phyloP scores from a whole-genome alignment of 2,888 invertebrate species.

The Smittia sp. region DNA sequence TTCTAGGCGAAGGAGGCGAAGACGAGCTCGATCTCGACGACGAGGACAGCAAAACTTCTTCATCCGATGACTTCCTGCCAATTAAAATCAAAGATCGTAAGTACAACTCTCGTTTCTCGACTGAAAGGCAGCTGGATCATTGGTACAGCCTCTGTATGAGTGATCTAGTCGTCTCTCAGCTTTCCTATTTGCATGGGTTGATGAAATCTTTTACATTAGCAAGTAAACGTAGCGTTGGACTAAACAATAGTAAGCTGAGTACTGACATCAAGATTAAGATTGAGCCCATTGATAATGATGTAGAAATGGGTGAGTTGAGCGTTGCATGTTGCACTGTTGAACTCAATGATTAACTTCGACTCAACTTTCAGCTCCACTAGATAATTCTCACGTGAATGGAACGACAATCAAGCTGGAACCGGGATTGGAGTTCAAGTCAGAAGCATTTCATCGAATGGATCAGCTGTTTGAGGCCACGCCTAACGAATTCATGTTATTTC shows the following conservation, averaged over 20 bases:
- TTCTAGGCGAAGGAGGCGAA: constrained; percentile 49
- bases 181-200: no score
- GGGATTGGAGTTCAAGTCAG: neutral
- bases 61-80: constrained; percentile 49
- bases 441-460: constrained; percentile 20
- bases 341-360: neutral
- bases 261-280: constrained; percentile 14
- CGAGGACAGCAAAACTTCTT: constrained; percentile 45
- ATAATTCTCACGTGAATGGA: neutral
- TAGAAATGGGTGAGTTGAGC: constrained; percentile 2
- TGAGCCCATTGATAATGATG: constrained; percentile 1
- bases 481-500: constrained; percentile 36
- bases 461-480: neutral
- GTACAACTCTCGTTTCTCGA: constrained; percentile 33
- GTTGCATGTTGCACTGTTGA: no score
- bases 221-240: neutral
- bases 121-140: neutral
- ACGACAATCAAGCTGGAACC: constrained; percentile 24
- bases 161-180: no score
- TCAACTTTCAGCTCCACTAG: neutral
- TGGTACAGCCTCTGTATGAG: no score
- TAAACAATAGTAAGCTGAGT: neutral
- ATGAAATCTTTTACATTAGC: neutral
- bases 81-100: constrained; percentile 50
- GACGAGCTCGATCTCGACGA: constrained; percentile 45